Evolutionary conservation across 1,140 invertebrate species (phyloP).

Genomic region (Wiebesia pumilae): DNA sequence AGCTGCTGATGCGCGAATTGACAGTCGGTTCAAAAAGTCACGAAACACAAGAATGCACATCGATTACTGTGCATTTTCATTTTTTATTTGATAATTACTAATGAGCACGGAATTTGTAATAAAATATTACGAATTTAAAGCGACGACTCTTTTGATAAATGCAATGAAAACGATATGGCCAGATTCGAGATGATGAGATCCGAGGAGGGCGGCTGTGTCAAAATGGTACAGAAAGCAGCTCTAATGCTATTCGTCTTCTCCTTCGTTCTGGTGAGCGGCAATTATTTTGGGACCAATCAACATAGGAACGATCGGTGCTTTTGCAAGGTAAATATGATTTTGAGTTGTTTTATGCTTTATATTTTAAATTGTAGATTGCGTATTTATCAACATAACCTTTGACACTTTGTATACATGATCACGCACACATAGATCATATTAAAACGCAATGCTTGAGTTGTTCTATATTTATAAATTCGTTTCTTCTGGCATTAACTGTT

Average conservation of each 20-base stretch:
- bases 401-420: slow-evolving; percentile 46
- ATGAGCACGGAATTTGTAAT: background rate
- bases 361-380: slow-evolving; percentile 25
- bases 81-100: background rate
- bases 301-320: slow-evolving; percentile 67
- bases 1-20: slow-evolving; percentile 15
- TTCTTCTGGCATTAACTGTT: background rate
- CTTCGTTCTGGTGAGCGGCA: slow-evolving; percentile 55
- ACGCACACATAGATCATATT: background rate
- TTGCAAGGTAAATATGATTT: slow-evolving; percentile 64
- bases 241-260: slow-evolving; percentile 32
- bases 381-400: slow-evolving; percentile 55
- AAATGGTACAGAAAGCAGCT: slow-evolving; percentile 7
- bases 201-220: background rate
- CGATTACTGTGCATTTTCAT: slow-evolving; percentile 1
- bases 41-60: background rate
- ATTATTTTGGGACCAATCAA: slow-evolving; percentile 65
- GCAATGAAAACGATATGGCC: slow-evolving; percentile 30
- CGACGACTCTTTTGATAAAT: background rate
- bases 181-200: slow-evolving; percentile 43
- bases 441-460: background rate
- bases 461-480: background rate
- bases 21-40: slow-evolving; percentile 27
- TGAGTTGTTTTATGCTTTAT: background rate
- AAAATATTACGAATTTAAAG: background rate